phyloP scores from a whole-genome alignment of 2,888 invertebrate species.

The Abscondita cerata region DNA sequence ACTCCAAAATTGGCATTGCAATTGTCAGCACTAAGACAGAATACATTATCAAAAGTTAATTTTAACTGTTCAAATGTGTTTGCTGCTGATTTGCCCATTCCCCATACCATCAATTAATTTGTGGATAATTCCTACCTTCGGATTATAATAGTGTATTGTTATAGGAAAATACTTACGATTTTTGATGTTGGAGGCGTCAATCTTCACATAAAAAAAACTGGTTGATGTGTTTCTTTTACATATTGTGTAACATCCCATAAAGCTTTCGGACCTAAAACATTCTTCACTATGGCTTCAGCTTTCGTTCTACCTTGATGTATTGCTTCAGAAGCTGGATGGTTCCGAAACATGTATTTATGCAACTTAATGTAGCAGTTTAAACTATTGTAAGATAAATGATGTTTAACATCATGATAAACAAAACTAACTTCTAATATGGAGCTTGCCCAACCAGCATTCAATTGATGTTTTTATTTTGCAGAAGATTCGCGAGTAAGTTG shows the following conservation, averaged over 20 bases:
- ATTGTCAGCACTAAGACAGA: constrained; percentile 4
- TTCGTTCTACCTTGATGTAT: background rate
- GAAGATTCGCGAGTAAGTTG: background rate
- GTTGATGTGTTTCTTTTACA: background rate
- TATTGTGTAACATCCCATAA: background rate
- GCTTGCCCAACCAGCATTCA: background rate
- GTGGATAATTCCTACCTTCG: background rate
- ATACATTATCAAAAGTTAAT: constrained; percentile 3
- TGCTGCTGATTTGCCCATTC: background rate
- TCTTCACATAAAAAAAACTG: background rate
- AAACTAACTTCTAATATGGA: too few relatives aligned
- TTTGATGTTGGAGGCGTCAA: background rate
- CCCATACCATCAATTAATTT: background rate
- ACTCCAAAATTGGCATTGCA: constrained; percentile 9
- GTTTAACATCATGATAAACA: background rate
- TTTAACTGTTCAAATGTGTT: constrained; percentile 3
- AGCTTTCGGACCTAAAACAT: background rate
- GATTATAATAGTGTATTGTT: constrained; percentile 1
- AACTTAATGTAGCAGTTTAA: background rate
- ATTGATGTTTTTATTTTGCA: constrained; percentile 1
- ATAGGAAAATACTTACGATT: background rate
- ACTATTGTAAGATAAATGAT: background rate
- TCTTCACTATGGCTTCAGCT: background rate
- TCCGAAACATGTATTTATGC: background rate
- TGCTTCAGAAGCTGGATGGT: background rate